phyloP scores from a whole-genome alignment of 2,797 vertebrate genomes.

The Simalia tracyae region DNA sequence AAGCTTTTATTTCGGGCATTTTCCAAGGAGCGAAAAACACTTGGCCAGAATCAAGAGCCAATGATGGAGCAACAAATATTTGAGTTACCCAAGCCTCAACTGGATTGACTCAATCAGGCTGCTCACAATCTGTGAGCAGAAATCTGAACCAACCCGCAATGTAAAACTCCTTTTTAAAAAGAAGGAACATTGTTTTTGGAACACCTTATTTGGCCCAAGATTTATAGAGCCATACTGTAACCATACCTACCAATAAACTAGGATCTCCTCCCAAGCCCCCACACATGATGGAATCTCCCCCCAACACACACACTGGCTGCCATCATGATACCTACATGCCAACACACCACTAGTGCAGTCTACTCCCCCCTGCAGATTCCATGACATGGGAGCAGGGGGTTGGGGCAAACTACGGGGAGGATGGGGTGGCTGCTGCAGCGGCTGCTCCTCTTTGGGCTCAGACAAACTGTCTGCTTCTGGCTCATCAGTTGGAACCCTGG shows the following conservation, averaged over 20 bases:
- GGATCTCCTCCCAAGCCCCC: background rate
- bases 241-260: background rate
- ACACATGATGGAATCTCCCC: background rate
- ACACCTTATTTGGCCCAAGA: background rate
- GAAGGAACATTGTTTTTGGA: background rate
- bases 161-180: background rate
- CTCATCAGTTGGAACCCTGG: conserved; percentile 54
- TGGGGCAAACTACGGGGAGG: conserved; percentile 64
- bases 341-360: conserved; percentile 93
- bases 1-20: background rate
- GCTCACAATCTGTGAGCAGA: background rate
- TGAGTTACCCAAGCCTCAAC: background rate
- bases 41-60: background rate
- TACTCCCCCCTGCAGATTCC: conserved; percentile 89
- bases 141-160: background rate
- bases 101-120: background rate
- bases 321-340: conserved; percentile 79
- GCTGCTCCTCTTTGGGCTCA: conserved; percentile 68
- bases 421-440: conserved; percentile 48
- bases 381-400: conserved; percentile 78
- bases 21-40: background rate
- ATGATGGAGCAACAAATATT: background rate
- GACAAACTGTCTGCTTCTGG: conserved; percentile 63
- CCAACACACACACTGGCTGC: background rate
- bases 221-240: background rate